Percentiles rank a stretch among this genome's conserved stretches.
These are phyloP conservation scores for Tenthredo scrophulariae DNA, from an alignment of 2,888 invertebrate species.

Conservation along the genomic window DNA sequence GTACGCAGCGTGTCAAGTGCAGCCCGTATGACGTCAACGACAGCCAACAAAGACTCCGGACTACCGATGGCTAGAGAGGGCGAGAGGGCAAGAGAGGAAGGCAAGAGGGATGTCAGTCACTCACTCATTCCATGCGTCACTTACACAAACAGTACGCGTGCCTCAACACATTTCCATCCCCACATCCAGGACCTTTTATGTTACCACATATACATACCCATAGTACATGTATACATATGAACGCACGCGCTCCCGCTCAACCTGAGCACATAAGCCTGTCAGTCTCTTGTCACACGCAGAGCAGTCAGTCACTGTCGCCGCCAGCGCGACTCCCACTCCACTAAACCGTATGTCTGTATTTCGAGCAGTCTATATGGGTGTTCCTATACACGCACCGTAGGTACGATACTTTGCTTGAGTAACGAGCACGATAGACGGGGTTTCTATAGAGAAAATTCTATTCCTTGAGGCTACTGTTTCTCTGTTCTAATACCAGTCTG, in stretches of 20 bases:
- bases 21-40: slow-evolving; percentile 67
- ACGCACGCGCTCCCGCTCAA: slow-evolving; percentile 6
- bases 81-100: slow-evolving; percentile 53
- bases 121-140: slow-evolving; percentile 75
- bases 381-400: neutral
- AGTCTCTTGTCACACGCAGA: slow-evolving; percentile 77
- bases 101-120: slow-evolving; percentile 72
- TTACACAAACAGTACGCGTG: slow-evolving; percentile 77
- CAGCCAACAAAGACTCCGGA: slow-evolving; percentile 64
- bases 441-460: neutral
- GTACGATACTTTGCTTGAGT: slow-evolving; percentile 15
- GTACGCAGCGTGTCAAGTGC: slow-evolving; percentile 67
- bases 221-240: neutral
- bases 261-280: slow-evolving; percentile 77
- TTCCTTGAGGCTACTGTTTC: neutral
- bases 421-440: neutral
- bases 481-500: neutral
- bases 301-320: slow-evolving; percentile 77
- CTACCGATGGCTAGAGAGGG: slow-evolving; percentile 11
- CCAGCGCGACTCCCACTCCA: slow-evolving; percentile 61
- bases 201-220: slow-evolving; percentile 72
- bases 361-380: neutral
- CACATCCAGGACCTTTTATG: slow-evolving; percentile 72
- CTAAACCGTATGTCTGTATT: slow-evolving; percentile 26
- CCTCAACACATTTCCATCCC: neutral